Evolutionary conservation across 2,113 vertebrate species (phyloP).

Genomic region (Gavialis gangeticus): DNA sequence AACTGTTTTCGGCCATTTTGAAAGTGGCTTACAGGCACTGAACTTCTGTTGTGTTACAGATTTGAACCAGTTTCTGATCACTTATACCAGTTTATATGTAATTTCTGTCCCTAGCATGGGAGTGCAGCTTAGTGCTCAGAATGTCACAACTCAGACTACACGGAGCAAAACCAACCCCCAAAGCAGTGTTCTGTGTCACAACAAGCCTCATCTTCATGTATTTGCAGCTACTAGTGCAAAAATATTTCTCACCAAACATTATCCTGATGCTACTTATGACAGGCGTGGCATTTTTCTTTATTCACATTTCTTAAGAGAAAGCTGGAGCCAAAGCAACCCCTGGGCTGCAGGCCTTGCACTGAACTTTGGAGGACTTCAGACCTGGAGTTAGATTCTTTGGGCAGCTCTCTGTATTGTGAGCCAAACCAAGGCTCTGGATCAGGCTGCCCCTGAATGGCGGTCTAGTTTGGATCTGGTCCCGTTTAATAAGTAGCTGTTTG

Average conservation of each 20-base stretch:
- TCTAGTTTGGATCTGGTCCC: neutral
- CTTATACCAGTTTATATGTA: too few species aligned
- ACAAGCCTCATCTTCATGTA: fast-evolving
- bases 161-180: neutral
- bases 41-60: too few species aligned
- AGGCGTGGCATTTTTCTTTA: neutral
- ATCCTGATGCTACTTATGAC: neutral
- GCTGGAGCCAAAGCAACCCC: neutral
- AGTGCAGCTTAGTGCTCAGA: neutral
- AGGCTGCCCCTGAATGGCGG: conserved; percentile 29
- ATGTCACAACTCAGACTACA: fast-evolving
- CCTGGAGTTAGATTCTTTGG: neutral
- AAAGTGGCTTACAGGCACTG: too few species aligned
- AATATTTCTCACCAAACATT: fast-evolving
- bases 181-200: neutral
- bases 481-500: conserved; percentile 16
- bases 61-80: too few species aligned
- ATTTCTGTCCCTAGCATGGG: neutral
- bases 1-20: too few species aligned
- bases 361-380: neutral
- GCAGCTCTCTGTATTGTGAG: neutral
- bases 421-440: conserved; percentile 27
- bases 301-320: neutral
- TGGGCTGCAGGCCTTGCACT: neutral
- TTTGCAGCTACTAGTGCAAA: neutral